These are phyloP conservation scores for Erpobdella octoculata DNA, from an alignment of 2,888 invertebrate genomes.

Conservation along the genomic window DNA sequence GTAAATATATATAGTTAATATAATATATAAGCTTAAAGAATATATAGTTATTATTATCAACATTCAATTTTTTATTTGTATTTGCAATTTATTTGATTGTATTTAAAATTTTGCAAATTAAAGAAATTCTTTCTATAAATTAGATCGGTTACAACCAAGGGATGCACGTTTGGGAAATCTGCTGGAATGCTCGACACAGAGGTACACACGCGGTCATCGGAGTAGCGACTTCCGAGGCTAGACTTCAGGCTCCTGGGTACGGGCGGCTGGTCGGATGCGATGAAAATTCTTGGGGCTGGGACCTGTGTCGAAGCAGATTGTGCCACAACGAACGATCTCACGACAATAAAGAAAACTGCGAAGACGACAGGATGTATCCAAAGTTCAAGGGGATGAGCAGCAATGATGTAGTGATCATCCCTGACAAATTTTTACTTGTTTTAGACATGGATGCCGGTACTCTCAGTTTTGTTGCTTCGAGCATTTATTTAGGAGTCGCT, in stretches of 20 bases:
- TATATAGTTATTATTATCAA: background rate
- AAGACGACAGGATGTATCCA: constrained; percentile 8
- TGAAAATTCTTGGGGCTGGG: constrained; percentile 30
- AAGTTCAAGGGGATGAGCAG: constrained; percentile 8
- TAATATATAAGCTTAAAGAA: too few species aligned
- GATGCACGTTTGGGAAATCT: constrained; percentile 27
- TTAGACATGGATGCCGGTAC: constrained; percentile 30
- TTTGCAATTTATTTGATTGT: background rate
- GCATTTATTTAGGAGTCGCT: constrained; percentile 24
- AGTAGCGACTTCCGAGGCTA: constrained; percentile 24
- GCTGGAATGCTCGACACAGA: constrained; percentile 29
- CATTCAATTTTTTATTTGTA: background rate
- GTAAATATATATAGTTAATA: too few species aligned
- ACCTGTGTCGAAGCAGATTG: constrained; percentile 23
- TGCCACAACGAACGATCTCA: constrained; percentile 14
- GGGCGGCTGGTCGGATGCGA: constrained; percentile 24
- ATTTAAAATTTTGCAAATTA: background rate
- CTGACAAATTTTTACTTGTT: constrained; percentile 26
- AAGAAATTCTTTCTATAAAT: too few species aligned
- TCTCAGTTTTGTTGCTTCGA: constrained; percentile 24
- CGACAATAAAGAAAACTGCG: background rate
- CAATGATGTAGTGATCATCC: constrained; percentile 19
- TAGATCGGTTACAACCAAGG: constrained; percentile 23
- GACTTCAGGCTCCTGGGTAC: constrained; percentile 24
- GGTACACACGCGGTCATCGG: constrained; percentile 29